A percentile compares a stretch with the other conserved stretches of the same genome.
phyloP scores from a whole-genome alignment of 2,888 invertebrate genomes.

The Phengaris arion region DNA sequence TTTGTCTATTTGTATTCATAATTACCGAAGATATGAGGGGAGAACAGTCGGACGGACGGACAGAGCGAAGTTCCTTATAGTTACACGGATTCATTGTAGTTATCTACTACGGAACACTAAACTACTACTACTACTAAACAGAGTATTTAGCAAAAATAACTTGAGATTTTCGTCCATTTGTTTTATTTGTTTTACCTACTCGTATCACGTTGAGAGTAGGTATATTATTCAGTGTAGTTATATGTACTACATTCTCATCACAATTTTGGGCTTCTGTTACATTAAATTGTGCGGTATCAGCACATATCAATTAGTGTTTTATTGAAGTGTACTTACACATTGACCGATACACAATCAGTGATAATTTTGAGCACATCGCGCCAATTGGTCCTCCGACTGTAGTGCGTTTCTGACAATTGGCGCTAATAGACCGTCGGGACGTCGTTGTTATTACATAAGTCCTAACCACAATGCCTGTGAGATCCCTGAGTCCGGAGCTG shows the following conservation, averaged over 20 bases:
- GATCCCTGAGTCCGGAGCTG: slow-evolving; percentile 45
- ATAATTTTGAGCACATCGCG: slow-evolving; percentile 31
- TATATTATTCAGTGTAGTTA: no score
- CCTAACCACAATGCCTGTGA: slow-evolving; percentile 43
- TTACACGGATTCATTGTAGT: no score
- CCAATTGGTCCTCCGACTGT: slow-evolving; percentile 22
- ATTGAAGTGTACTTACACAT: slow-evolving; percentile 23
- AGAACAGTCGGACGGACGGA: no score
- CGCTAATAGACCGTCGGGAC: neutral
- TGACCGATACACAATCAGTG: slow-evolving; percentile 33
- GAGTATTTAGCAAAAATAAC: no score
- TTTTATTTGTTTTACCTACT: no score
- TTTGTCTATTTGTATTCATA: no score
- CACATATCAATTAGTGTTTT: slow-evolving; percentile 25
- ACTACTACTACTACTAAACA: no score
- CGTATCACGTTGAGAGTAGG: no score
- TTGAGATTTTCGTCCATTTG: no score
- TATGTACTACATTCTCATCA: neutral
- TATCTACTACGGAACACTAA: no score
- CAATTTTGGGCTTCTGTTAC: neutral
- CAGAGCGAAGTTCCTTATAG: no score
- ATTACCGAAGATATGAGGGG: no score
- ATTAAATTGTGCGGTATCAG: slow-evolving; percentile 5
- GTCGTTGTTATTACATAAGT: neutral
- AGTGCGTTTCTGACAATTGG: slow-evolving; percentile 23